Percentiles rank a stretch among this genome's conserved stretches.
These are phyloP conservation scores for Apis laboriosa DNA, from an alignment of 1,140 invertebrate species.

Conservation along the genomic window DNA sequence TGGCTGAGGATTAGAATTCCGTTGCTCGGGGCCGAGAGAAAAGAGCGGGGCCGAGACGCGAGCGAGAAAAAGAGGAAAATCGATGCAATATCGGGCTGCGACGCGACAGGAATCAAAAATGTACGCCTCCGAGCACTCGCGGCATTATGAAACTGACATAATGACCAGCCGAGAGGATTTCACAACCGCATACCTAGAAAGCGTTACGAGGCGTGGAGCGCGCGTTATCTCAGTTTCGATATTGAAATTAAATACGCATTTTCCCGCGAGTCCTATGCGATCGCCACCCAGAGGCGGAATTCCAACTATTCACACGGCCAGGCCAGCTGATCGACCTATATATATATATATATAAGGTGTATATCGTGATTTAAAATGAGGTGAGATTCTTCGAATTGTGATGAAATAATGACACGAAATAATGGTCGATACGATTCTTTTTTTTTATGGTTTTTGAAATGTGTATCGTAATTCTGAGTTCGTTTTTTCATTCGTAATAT, in stretches of 20 bases:
- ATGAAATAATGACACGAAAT: background rate
- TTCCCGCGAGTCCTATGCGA: background rate
- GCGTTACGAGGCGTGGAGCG: slow-evolving; percentile 45
- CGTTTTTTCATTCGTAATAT: too few species aligned
- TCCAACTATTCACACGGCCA: background rate
- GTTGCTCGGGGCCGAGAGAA: background rate
- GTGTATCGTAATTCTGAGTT: too few species aligned
- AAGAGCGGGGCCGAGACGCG: background rate
- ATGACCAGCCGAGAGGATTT: slow-evolving; percentile 42
- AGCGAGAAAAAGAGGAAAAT: background rate
- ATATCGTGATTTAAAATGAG: background rate
- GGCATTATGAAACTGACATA: slow-evolving; percentile 59
- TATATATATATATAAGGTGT: background rate
- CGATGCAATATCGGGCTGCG: background rate
- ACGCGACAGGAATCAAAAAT: slow-evolving; percentile 21
- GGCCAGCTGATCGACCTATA: background rate
- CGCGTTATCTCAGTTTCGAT: slow-evolving; percentile 40
- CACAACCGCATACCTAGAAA: slow-evolving; percentile 57
- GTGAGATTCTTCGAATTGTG: too few species aligned
- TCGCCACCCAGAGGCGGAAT: background rate
- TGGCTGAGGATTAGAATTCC: background rate
- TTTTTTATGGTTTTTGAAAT: too few species aligned
- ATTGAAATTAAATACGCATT: slow-evolving; percentile 40
- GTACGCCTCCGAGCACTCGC: slow-evolving; percentile 30
- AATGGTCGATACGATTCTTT: too few species aligned